Evolutionary conservation across 2,888 invertebrate genomes (phyloP), one percentile per base, ranked within the genome.

Genomic region (Oasisia sp.): DNA sequence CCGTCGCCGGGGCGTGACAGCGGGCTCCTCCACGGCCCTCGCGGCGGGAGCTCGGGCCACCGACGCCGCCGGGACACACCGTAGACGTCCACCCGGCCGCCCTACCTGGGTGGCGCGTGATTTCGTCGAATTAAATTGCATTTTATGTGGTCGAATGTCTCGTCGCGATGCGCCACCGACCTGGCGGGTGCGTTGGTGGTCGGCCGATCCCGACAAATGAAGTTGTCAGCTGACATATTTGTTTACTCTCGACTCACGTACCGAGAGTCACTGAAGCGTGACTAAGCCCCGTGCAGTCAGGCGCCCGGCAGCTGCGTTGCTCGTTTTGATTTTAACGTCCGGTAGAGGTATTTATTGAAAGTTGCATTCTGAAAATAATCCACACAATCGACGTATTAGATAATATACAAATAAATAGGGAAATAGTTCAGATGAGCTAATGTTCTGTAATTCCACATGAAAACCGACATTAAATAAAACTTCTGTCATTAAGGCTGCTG

Each of bases 81-180:
- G 74, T 27, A 74, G 74, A 74, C 74, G 27, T 74, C 74, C 27
- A 27, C 74, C n/a, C 7, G 74, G 2, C n/a, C 74, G 7, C 7
- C 7, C 74, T 74, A 19, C 74, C 74, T 74, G 74, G 74, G 74
- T 74, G 74, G 74, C 74, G 74, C 19, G 27, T 27, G 74, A 74
- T 74, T 74, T 74, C 27, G 74, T 19, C 27, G 74, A 74, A 74
- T 74, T 74, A 74, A 74, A 74, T 74, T 74, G 74, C 74, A 74
- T 74, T 74, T 74, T 74, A 74, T 74, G 74, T 74, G 74, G 74
- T 74, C 74, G 74, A 74, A 74, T 74, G 27, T 74, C 74, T 19
- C 74, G 74, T 74, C 27, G 27, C 27, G 74, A 27, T 27, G 14
- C 74, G 74, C 74, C 74, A 74, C 74, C 74, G 7, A 74, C 74